Conservation (phyloP, 2,888 invertebrate genomes). For the Cyclophora albipunctata region DNA sequence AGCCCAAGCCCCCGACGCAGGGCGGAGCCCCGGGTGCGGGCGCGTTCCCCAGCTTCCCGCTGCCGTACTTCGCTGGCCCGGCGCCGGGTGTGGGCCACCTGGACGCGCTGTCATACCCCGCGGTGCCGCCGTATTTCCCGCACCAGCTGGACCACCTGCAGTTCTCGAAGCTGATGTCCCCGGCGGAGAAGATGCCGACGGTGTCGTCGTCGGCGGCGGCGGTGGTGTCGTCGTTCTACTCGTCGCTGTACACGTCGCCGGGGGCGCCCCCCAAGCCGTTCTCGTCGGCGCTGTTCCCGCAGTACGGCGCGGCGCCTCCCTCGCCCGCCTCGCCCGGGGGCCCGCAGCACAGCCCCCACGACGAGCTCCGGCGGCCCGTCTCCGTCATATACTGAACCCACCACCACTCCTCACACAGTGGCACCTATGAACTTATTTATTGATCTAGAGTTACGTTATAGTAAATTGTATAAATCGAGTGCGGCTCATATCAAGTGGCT, state of each 20-base stretch:
- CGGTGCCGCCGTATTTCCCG: constrained; percentile 84
- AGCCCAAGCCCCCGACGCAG: constrained; percentile 83
- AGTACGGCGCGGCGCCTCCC: constrained; percentile 67
- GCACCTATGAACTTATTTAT: constrained; percentile 52
- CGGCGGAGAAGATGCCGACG: constrained; percentile 62
- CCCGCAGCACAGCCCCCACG: constrained; percentile 68
- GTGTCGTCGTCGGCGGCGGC: constrained; percentile 71
- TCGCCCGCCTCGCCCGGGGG: constrained; percentile 65
- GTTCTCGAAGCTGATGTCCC: constrained; percentile 77
- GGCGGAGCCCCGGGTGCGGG: constrained; percentile 64
- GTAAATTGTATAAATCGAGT: constrained; percentile 37
- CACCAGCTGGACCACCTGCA: constrained; percentile 81
- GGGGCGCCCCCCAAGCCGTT: constrained; percentile 70
- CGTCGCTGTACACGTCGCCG: constrained; percentile 78
- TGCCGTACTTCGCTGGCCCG: constrained; percentile 79
- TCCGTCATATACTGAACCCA: constrained; percentile 81
- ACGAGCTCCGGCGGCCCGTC: constrained; percentile 80
- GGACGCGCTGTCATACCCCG: constrained; percentile 78
- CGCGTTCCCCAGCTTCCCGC: constrained; percentile 78
- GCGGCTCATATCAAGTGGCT: constrained; percentile 60
- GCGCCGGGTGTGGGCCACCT: constrained; percentile 73
- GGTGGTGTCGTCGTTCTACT: constrained; percentile 81
- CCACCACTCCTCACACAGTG: constrained; percentile 51
- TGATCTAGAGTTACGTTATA: constrained; percentile 47
- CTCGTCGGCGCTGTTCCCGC: constrained; percentile 68